Conservation (phyloP, 2,888 invertebrate genomes). For the Ectropis crepuscularia region DNA sequence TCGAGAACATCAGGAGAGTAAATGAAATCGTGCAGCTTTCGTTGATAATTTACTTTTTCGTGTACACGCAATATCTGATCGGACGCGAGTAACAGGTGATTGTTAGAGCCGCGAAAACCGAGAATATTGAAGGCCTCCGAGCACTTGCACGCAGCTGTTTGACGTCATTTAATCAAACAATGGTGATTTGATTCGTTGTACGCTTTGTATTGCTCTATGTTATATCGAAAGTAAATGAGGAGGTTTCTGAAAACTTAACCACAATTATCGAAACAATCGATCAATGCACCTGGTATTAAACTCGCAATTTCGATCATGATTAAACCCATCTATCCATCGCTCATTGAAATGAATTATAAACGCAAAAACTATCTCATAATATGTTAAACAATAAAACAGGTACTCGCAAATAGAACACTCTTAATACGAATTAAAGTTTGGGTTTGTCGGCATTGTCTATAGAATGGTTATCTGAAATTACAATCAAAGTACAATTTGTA, state of each 20-base stretch:
- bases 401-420: background rate
- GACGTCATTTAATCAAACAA: slow-evolving; percentile 69
- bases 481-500: slow-evolving; percentile 38
- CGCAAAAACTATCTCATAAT: background rate
- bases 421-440: slow-evolving; percentile 5
- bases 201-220: slow-evolving; percentile 47
- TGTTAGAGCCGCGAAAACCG: slow-evolving; percentile 46
- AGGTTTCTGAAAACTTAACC: slow-evolving; percentile 46
- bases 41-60: slow-evolving; percentile 18
- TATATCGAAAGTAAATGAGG: slow-evolving; percentile 57
- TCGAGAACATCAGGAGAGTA: slow-evolving; percentile 16
- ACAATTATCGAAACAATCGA: slow-evolving; percentile 38
- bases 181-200: slow-evolving; percentile 62
- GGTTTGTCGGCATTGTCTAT: slow-evolving; percentile 7
- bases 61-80: slow-evolving; percentile 32
- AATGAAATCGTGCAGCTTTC: slow-evolving; percentile 19
- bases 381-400: background rate
- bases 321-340: slow-evolving; percentile 14
- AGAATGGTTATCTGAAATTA: slow-evolving; percentile 41
- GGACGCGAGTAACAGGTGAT: slow-evolving; percentile 51
- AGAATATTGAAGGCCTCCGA: slow-evolving; percentile 50
- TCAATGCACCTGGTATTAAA: slow-evolving; percentile 26
- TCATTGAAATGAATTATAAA: background rate
- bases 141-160: slow-evolving; percentile 46
- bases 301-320: slow-evolving; percentile 2